phyloP scores from a whole-genome alignment of 2,113 vertebrate genomes.

The Paradisaea rubra region DNA sequence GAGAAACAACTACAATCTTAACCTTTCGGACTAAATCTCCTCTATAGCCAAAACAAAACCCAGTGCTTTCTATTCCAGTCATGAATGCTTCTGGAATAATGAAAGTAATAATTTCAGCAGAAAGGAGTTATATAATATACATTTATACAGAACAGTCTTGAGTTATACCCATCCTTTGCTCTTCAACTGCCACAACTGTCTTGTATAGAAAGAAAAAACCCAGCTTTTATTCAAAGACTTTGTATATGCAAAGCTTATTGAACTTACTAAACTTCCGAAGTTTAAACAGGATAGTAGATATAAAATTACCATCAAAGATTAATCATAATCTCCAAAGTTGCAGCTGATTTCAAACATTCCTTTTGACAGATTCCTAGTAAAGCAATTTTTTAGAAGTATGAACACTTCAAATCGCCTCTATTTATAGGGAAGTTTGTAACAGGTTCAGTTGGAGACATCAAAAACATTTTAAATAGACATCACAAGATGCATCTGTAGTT shows the following conservation, averaged over 20 bases:
- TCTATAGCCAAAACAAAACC: background rate
- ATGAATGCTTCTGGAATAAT: background rate
- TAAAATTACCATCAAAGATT: slow-evolving; percentile 52
- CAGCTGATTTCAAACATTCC: slow-evolving; percentile 59
- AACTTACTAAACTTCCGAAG: background rate
- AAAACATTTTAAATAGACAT: slow-evolving; percentile 76
- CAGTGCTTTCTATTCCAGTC: background rate
- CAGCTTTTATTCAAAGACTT: background rate
- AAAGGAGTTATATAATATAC: background rate
- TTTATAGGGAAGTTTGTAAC: slow-evolving; percentile 67
- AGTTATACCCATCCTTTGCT: background rate
- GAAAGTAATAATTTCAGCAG: background rate
- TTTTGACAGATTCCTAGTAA: slow-evolving; percentile 50
- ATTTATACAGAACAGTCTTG: background rate
- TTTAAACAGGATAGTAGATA: slow-evolving; percentile 26
- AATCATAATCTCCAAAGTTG: slow-evolving; percentile 47
- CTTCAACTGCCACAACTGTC: background rate
- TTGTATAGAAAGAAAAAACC: background rate
- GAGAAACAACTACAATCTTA: background rate
- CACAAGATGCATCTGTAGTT: slow-evolving; percentile 67
- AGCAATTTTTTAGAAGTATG: slow-evolving; percentile 62
- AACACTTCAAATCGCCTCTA: slow-evolving; percentile 64
- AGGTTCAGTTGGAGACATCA: slow-evolving; percentile 69
- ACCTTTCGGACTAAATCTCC: background rate
- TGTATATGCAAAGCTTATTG: background rate